Conservation (phyloP, 2,113 vertebrate genomes). For the Colius striatus region DNA sequence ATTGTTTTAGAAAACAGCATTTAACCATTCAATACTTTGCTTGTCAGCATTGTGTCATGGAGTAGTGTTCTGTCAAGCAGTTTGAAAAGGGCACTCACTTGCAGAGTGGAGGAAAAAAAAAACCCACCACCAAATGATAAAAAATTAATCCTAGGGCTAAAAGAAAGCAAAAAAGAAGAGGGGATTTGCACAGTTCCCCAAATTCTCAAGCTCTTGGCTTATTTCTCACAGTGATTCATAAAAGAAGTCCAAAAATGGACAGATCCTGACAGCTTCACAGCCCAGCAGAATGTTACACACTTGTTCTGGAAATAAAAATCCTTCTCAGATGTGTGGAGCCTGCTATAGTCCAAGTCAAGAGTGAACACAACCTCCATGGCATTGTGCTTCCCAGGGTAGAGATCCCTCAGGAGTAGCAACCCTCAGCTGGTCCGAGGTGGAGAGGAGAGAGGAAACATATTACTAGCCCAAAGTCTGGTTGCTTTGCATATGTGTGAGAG, state of each 20-base stretch:
- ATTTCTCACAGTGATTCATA: background rate
- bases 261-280: background rate
- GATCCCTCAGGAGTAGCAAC: rapidly evolving
- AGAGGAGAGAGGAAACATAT: background rate
- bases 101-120: background rate
- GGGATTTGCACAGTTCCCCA: background rate
- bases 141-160: background rate
- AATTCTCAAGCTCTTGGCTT: background rate
- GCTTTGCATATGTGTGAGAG: background rate
- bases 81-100: conserved; percentile 60
- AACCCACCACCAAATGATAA: background rate
- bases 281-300: background rate
- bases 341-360: background rate
- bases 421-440: background rate
- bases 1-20: conserved; percentile 1
- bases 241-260: background rate
- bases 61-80: conserved; percentile 22
- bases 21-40: conserved; percentile 23
- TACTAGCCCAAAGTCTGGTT: background rate
- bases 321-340: background rate
- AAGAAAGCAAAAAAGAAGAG: background rate
- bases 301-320: background rate
- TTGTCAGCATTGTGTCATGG: background rate
- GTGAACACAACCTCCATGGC: background rate
- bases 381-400: background rate